Base-by-base conservation (phyloP, 2,888 invertebrate genomes). In the Eristalinus aeneus region DNA sequence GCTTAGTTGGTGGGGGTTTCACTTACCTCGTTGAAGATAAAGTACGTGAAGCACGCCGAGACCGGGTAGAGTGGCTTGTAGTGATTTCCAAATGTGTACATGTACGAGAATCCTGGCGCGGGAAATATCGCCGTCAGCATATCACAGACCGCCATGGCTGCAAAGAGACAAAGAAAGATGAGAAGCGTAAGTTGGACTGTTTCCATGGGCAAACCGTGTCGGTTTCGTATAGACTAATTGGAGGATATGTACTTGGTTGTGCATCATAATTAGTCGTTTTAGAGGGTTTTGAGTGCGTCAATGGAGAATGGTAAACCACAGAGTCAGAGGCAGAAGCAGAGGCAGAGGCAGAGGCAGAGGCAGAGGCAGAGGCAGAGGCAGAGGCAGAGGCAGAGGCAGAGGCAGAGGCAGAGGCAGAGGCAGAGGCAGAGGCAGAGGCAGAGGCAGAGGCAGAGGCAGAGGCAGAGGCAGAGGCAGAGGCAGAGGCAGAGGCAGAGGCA, bases 61-160 rank as follows among this genome's bases (percentile, higher is more conserved):
- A 95, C 94, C 3, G 96, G 97, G 90, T 94, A 95, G 89, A 96
- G 93, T 8, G 96, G 96, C 90, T 97, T 96, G 92, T 96, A 95
- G 91, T 97, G 97, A 92, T 97, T 96, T 31, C 97, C 97, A 89
- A 97, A 95, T 0, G 97, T 97, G 93, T 97, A 98, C 96, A 97
- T 97, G 91, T 98, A 97, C 92, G 98, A 95, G 64, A 98, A 95
- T 95, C 97, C 97, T 0, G 98, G 98, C 0, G 97, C 96, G 0
- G 98, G 97, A 90, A 97, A 96, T 71, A 97, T 94, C 90, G 98
- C 96, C 0, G 98, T 98, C 92, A 98, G 95, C 95, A 98, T 96
- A 93, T 98, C 98, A 89, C 97, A 97, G 4, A 98, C 94, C 0
- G 98, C 98, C 98, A 98, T 98, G n/a, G 97, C 93, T 93, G 88